These are phyloP conservation scores for Cossypha heuglini DNA, from an alignment of 2,797 vertebrate species.

Conservation along the genomic window DNA sequence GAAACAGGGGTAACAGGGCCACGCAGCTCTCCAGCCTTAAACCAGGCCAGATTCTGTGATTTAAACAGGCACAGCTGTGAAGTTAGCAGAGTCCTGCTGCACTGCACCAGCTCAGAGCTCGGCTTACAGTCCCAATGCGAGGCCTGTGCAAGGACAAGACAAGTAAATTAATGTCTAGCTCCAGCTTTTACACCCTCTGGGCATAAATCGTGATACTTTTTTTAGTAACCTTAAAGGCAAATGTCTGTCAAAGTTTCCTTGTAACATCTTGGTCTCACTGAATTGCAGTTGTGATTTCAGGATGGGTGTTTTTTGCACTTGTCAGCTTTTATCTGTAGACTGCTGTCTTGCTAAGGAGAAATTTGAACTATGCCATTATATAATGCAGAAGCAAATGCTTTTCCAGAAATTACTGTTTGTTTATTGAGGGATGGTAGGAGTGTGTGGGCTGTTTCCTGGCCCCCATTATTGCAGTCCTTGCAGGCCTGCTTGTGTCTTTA, in stretches of 20 bases:
- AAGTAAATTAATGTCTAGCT: not conserved
- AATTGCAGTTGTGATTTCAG: not conserved
- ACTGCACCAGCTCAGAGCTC: not conserved
- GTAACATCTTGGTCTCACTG: not conserved
- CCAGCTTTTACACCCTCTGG: not conserved
- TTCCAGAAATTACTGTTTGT: not conserved
- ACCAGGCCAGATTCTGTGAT: not conserved
- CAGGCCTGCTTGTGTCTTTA: not conserved
- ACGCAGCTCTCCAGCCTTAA: not conserved
- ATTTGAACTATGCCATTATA: not conserved
- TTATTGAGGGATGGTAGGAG: not conserved
- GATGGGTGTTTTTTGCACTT: not conserved
- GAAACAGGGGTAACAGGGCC: not conserved
- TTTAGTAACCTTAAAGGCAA: not conserved
- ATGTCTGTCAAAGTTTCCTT: not conserved
- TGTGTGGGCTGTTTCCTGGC: not conserved
- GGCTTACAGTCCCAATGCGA: accelerated
- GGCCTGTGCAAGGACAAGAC: not conserved
- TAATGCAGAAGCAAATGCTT: not conserved
- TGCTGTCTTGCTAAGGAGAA: not conserved
- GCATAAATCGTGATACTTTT: not conserved
- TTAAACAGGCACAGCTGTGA: not conserved
- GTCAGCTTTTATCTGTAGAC: not conserved
- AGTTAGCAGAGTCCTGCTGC: not conserved
- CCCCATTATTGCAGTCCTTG: not conserved